Evolutionary conservation across 2,113 vertebrate species (phyloP), one percentile per base, ranked within the genome.

Genomic region (Clinocottus analis): DNA sequence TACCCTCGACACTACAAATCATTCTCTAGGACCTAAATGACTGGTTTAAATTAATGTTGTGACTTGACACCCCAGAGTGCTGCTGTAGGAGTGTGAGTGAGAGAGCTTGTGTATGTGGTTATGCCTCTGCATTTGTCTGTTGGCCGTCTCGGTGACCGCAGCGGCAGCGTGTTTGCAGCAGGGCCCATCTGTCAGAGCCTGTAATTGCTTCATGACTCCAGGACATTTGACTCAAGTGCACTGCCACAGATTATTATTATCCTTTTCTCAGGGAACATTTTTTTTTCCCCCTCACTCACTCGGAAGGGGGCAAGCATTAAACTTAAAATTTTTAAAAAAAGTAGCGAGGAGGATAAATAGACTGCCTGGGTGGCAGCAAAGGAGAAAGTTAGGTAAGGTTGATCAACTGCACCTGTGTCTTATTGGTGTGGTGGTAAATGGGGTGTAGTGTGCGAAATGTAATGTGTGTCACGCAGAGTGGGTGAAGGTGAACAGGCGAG

Each of bases 131-230:
- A 87, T 90, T 89, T 88, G 92, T 91, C 88, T 81, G 79, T 65
- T 72, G 88, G 90, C 87, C 86, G 72, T 92, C 93, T 89, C 73
- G 23, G 87, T 93, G 92, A 92, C 90, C 92, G 58, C 82, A 85
- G 91, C 71, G 29, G 83, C 85, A 73, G 85, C 37, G 47, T 71
- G 82, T 89, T 91, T 88, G 85, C 89, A 91, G 88, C 85, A 79
- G 88, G 85, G 83, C 86, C 90, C 89, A 94, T 94, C 92, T 92
- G 92, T 94, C 94, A 95, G 76, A 91, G 85, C 60, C 80, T 91
- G 93, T 94, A 94, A 94, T 92, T 93, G 93, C 93, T 92, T 93
- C 93, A 93, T 90, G 92, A 93, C 93, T 93, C 77, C 85, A 8
- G 89, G 92, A 93, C 92, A 92, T 92, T 93, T 92, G 90, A 93